phyloP scores from a whole-genome alignment of 37 sponge, comb jelly and placozoan species.

The Tethya wilhelma region DNA sequence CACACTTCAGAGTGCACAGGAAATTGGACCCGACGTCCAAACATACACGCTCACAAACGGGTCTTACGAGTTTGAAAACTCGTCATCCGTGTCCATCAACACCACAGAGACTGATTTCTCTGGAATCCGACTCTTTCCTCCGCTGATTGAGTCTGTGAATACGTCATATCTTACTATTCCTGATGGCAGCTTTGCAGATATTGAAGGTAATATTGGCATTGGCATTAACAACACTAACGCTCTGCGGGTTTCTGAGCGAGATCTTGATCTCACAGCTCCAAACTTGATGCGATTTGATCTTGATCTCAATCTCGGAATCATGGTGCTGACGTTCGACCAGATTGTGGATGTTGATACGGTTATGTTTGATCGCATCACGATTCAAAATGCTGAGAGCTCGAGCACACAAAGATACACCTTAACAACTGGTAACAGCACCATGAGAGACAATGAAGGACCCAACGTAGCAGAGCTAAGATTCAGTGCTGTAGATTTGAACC shows the following conservation, averaged over 20 bases:
- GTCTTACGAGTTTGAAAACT: constrained; percentile 17
- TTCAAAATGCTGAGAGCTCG: constrained; percentile 38
- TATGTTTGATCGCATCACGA: constrained; percentile 46
- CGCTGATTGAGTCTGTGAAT: constrained; percentile 69
- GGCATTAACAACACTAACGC: constrained; percentile 52
- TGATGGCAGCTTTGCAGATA: constrained; percentile 60
- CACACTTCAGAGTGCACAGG: constrained; percentile 65
- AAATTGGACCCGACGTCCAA: background rate
- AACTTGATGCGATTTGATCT: constrained; percentile 55
- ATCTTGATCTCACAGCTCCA: constrained; percentile 59
- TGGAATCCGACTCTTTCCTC: constrained; percentile 56
- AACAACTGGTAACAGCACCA: constrained; percentile 43
- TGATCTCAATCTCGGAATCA: constrained; percentile 66
- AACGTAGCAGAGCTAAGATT: constrained; percentile 35
- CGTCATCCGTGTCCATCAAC: constrained; percentile 53
- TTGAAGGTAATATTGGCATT: constrained; percentile 63
- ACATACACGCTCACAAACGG: constrained; percentile 73
- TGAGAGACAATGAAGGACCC: background rate
- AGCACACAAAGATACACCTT: constrained; percentile 47
- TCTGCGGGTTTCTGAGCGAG: constrained; percentile 36
- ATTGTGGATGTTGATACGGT: constrained; percentile 52
- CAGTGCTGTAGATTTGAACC: constrained; percentile 60
- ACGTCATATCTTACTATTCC: constrained; percentile 68
- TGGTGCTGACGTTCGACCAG: constrained; percentile 77
- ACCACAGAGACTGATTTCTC: constrained; percentile 78